Conservation (phyloP, 2,888 invertebrate genomes). For the Sphaerophoria taeniata region DNA sequence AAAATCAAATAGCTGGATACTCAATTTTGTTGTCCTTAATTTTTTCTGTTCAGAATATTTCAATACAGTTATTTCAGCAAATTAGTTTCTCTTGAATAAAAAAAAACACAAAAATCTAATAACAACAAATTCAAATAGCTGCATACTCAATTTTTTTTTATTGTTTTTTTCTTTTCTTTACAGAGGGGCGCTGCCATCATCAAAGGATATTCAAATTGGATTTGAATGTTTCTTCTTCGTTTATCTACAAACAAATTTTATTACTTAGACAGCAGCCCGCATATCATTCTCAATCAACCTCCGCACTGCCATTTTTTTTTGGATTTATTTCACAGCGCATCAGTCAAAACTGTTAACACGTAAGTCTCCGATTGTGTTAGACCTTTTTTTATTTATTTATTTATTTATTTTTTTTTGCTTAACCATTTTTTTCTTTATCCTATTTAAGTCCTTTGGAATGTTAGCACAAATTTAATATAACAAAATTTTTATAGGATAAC, state of each 20-base stretch:
- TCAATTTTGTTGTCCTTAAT: neutral
- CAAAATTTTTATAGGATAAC: neutral
- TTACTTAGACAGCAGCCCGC: constrained; percentile 21
- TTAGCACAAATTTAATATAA: constrained; percentile 8
- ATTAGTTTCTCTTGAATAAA: constrained; percentile 56
- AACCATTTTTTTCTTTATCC: neutral
- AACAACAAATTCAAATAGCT: constrained; percentile 11
- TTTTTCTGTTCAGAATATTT: constrained; percentile 12
- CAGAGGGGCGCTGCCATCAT: constrained; percentile 6
- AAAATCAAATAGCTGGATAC: neutral
- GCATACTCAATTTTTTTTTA: constrained; percentile 16
- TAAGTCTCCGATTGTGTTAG: constrained; percentile 64
- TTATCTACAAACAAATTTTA: neutral
- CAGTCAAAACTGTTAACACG: constrained; percentile 63
- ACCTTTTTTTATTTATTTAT: constrained; percentile 14
- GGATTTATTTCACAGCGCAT: constrained; percentile 44
- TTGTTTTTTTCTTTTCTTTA: constrained; percentile 39
- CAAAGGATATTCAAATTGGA: constrained; percentile 22
- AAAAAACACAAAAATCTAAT: constrained; percentile 32
- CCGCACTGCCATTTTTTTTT: constrained; percentile 48
- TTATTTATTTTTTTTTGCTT: neutral
- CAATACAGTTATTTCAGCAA: constrained; percentile 36
- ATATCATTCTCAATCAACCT: constrained; percentile 52
- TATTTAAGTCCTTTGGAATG: constrained; percentile 13
- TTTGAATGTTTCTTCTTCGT: constrained; percentile 11